Base-by-base conservation (phyloP, 2,888 invertebrate genomes). In the Caenorhabditis sp. region DNA sequence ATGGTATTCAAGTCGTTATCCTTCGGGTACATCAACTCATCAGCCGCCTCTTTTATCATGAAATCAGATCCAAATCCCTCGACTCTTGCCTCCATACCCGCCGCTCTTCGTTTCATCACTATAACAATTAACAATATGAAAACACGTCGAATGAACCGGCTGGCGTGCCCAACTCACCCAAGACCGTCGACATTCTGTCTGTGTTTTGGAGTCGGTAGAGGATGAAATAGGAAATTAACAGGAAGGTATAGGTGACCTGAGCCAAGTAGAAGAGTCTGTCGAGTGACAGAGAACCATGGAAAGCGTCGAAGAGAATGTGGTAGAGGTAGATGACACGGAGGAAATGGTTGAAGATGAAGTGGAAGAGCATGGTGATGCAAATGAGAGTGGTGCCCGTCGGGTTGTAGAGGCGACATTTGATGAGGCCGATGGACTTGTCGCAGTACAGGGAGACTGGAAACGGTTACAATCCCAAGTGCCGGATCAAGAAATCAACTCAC, bases 1-100 rank as follows among this genome's bases (percentile, higher is more conserved):
- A 79, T 64, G 1, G 78, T 79, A 32, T 71, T 71, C 60, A 70
- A 44, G n/a, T 79, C 78, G 40, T 70, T 71, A 28, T 79, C 78
- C 4, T 20, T 51, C 9, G 78, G 78, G 24, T 62, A 65, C 78
- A 79, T 79, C 13, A 79, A 22, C 35, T 79, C 78, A 32, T 71
- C 70, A 0, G 78, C 65, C 18, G 28, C 40, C 37, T 65, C 70
- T 35, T 70, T 58, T 28, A 58, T 69, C n/a, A 72, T 56, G 28
- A 47, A 68, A 8, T 77, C 47, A 4, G 37, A 24, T 9, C 60
- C 61, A 6, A 22, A 40, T 51, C 37, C 51, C 4, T 20, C 28
- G 15, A 2, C n/a, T 1, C 40, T 61, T 44, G 47, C 28, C 51
- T 76, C 60, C 18, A 22, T 26, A 5, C 56, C 37, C 8, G 37